These are phyloP conservation scores for Anastrepha ludens DNA, from an alignment of 1,140 invertebrate species.

Conservation along the genomic window DNA sequence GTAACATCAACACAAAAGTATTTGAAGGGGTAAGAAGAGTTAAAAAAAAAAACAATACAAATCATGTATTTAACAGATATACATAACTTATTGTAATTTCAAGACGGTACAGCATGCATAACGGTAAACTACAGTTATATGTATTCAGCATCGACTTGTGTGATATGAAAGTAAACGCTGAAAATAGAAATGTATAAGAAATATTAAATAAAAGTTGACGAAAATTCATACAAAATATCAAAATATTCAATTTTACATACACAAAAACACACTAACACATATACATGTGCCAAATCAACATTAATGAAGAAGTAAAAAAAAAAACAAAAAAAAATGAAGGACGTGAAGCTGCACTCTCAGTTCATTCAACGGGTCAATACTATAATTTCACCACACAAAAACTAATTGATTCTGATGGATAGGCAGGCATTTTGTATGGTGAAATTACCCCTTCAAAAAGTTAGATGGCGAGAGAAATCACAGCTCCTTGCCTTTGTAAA, in stretches of 20 bases:
- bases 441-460: too few relatives aligned
- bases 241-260: not conserved
- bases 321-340: too few relatives aligned
- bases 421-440: too few relatives aligned
- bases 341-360: too few relatives aligned
- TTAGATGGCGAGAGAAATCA: too few relatives aligned
- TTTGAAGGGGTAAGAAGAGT: not conserved
- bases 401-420: too few relatives aligned
- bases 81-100: not conserved
- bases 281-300: too few relatives aligned
- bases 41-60: not conserved
- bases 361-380: too few relatives aligned
- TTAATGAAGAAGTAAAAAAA: too few relatives aligned
- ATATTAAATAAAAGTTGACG: conserved; percentile 17
- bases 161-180: conserved; percentile 29
- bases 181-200: not conserved
- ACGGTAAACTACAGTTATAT: conserved; percentile 18
- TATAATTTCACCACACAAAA: too few relatives aligned
- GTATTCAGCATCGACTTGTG: not conserved
- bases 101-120: conserved; percentile 35
- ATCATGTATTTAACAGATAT: not conserved
- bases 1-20: not conserved
- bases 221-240: not conserved
- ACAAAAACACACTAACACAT: not conserved
- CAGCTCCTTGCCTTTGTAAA: too few relatives aligned